These are phyloP conservation scores for Lithophane semibrunnea DNA, from an alignment of 2,888 invertebrate genomes.

Conservation along the genomic window DNA sequence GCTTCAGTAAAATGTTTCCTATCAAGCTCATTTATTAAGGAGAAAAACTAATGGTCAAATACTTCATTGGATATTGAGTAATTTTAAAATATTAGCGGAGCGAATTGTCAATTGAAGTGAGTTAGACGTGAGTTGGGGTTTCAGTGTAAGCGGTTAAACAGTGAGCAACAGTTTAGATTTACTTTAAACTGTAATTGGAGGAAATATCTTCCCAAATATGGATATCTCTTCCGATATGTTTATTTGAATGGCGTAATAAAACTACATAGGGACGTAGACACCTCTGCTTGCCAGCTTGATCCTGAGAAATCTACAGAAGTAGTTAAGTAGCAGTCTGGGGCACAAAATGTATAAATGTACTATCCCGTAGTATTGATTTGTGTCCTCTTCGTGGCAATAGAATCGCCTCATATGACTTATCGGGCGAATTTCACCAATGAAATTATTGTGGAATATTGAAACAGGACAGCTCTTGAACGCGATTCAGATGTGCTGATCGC, in stretches of 20 bases:
- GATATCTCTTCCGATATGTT: neutral
- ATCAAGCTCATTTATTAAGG: constrained; percentile 53
- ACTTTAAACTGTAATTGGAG: neutral
- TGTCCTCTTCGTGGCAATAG: neutral
- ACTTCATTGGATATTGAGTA: constrained; percentile 56
- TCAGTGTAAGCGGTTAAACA: constrained; percentile 18
- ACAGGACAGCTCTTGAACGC: neutral
- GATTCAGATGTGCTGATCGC: neutral
- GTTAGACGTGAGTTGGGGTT: constrained; percentile 25
- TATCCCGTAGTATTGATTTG: neutral
- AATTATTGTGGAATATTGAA: neutral
- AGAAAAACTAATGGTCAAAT: constrained; percentile 60
- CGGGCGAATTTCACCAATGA: neutral
- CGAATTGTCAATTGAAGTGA: constrained; percentile 61
- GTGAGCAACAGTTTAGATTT: neutral
- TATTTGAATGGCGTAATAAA: neutral
- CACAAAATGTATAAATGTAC: neutral
- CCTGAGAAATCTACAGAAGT: neutral
- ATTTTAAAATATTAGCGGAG: constrained; percentile 58
- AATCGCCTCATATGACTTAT: neutral
- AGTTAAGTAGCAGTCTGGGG: too few relatives aligned
- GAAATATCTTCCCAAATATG: neutral
- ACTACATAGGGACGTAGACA: neutral
- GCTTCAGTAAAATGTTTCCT: constrained; percentile 22
- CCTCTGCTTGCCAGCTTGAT: neutral